Percentiles rank a stretch among this genome's conserved stretches.
Conservation (phyloP, 2,113 vertebrate species). For the Carassius carassius region DNA sequence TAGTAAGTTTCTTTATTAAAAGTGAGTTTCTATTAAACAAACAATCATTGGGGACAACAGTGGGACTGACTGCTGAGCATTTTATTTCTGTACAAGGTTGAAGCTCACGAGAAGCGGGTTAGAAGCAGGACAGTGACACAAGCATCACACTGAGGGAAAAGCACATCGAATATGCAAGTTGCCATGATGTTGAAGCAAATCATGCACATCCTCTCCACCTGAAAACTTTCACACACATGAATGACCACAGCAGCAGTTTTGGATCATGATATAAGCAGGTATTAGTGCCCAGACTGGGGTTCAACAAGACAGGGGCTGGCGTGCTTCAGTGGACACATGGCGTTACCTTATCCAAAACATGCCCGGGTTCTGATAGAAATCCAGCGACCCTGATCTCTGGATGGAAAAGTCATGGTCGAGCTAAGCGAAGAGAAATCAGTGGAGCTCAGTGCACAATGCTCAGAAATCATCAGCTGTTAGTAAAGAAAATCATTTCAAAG, state of each 20-base stretch:
- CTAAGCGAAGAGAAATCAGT: slow-evolving; percentile 89
- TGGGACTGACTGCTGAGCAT: background rate
- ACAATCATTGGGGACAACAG: background rate
- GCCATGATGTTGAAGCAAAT: background rate
- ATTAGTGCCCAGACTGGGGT: background rate
- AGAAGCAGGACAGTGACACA: slow-evolving; percentile 9
- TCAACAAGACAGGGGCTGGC: slow-evolving; percentile 71
- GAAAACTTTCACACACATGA: background rate
- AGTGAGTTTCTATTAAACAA: background rate
- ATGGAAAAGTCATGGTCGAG: slow-evolving; percentile 99
- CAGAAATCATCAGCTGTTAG: background rate
- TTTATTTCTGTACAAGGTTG: background rate
- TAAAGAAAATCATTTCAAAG: background rate
- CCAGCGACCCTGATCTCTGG: slow-evolving; percentile 99
- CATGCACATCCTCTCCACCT: background rate
- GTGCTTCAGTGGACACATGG: slow-evolving; percentile 85
- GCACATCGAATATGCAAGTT: background rate
- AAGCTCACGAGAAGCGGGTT: background rate
- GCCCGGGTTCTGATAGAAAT: slow-evolving; percentile 99
- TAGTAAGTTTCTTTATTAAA: background rate
- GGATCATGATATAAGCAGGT: background rate
- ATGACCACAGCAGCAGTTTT: background rate
- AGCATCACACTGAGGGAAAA: background rate
- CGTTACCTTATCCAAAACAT: slow-evolving; percentile 99
- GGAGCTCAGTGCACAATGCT: slow-evolving; percentile 79